Evolutionary conservation across 2,888 invertebrate species (phyloP).

Genomic region (Aromia moschata): DNA sequence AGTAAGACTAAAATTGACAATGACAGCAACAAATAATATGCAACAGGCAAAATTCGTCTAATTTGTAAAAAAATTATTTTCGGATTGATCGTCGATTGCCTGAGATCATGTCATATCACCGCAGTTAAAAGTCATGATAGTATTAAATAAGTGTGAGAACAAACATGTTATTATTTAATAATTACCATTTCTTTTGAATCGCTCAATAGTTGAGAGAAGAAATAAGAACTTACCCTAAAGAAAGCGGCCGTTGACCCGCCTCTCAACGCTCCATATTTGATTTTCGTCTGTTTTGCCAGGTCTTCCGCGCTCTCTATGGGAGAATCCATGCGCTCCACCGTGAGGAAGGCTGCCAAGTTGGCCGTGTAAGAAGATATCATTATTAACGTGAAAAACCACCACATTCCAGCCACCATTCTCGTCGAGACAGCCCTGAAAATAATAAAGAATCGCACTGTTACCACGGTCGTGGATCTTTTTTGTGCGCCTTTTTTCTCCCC

Average conservation of each 20-base stretch:
- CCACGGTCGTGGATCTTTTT: neutral
- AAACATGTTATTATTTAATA: too few relatives aligned
- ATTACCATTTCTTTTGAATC: too few relatives aligned
- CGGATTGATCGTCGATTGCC: too few relatives aligned
- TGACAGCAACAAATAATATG: too few relatives aligned
- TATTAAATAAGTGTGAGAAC: too few relatives aligned
- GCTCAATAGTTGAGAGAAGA: too few relatives aligned
- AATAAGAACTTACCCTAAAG: slow-evolving; percentile 95
- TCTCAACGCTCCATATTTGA: slow-evolving; percentile 93
- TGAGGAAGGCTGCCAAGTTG: slow-evolving; percentile 92
- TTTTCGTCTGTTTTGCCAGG: slow-evolving; percentile 94
- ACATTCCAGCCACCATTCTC: slow-evolving; percentile 89
- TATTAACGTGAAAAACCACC: slow-evolving; percentile 96
- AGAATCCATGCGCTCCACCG: slow-evolving; percentile 91
- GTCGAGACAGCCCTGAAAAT: slow-evolving; percentile 82
- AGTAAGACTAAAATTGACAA: too few relatives aligned
- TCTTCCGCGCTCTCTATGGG: slow-evolving; percentile 97
- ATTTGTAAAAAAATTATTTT: too few relatives aligned
- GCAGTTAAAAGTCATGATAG: too few relatives aligned
- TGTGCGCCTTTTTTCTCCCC: neutral
- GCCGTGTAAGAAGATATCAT: slow-evolving; percentile 98
- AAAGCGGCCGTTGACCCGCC: slow-evolving; percentile 95
- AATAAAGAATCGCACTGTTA: slow-evolving; percentile 21
- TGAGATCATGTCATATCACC: too few relatives aligned
- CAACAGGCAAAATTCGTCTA: too few relatives aligned